These are phyloP conservation scores for Gallinago stenura DNA, from an alignment of 2,797 vertebrate species.

Conservation along the genomic window DNA sequence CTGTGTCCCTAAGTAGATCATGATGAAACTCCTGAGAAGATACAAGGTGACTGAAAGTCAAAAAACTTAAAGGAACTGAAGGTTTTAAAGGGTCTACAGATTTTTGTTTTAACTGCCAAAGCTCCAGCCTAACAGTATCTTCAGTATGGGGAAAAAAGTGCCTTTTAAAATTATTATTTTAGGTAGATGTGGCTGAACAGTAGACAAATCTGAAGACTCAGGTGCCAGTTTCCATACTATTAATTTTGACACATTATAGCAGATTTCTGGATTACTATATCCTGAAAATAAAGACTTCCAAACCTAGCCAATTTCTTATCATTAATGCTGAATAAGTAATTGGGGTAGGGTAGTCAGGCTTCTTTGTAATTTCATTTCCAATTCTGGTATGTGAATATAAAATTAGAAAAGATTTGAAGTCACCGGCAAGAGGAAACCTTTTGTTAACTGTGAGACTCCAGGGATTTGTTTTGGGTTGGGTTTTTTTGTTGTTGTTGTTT, in stretches of 20 bases:
- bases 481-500: neutral
- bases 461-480: neutral
- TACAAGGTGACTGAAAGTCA: neutral
- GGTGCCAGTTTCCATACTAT: neutral
- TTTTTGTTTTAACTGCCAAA: neutral
- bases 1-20: neutral
- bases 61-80: neutral
- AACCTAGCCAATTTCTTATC: neutral
- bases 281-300: neutral
- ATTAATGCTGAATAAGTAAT: neutral
- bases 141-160: neutral
- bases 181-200: neutral
- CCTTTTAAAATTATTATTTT: neutral
- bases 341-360: neutral
- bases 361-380: neutral
- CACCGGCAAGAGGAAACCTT: neutral
- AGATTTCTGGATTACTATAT: neutral
- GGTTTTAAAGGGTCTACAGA: neutral
- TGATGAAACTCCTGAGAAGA: fast-evolving
- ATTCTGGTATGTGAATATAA: neutral
- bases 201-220: neutral
- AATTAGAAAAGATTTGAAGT: neutral
- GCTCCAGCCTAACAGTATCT: neutral
- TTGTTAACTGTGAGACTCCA: neutral
- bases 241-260: neutral